A percentile compares a stretch with the other conserved stretches of the same genome.
phyloP scores from a whole-genome alignment of 2,888 invertebrate genomes.

The Mycalesis mineus region DNA sequence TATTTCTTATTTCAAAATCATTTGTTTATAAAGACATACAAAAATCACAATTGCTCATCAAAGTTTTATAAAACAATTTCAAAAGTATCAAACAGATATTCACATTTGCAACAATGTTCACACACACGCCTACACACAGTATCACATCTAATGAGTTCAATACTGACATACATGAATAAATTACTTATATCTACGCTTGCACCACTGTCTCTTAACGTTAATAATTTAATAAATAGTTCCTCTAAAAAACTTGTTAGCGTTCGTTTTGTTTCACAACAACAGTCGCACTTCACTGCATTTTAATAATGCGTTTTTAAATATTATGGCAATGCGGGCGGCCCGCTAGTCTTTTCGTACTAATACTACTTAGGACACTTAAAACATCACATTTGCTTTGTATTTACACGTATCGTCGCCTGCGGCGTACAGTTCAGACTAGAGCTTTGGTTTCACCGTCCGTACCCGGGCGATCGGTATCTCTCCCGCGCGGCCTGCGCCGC shows the following conservation, averaged over 20 bases:
- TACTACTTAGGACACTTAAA: slow-evolving; percentile 75
- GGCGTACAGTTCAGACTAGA: slow-evolving; percentile 68
- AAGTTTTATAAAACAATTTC: slow-evolving; percentile 45
- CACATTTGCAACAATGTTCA: slow-evolving; percentile 45
- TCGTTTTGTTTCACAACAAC: slow-evolving; percentile 53
- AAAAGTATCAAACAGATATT: slow-evolving; percentile 51
- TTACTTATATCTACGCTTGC: slow-evolving; percentile 68
- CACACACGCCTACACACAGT: slow-evolving; percentile 48
- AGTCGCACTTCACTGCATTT: slow-evolving; percentile 42
- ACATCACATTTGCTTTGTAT: slow-evolving; percentile 78
- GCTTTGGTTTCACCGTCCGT: slow-evolving; percentile 74
- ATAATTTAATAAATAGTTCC: slow-evolving; percentile 74
- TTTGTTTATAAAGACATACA: slow-evolving; percentile 57
- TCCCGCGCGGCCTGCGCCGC: slow-evolving; percentile 53
- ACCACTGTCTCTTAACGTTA: slow-evolving; percentile 67
- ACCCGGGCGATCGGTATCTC: slow-evolving; percentile 60
- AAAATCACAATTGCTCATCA: slow-evolving; percentile 60
- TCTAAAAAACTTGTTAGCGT: slow-evolving; percentile 44
- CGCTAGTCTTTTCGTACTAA: slow-evolving; percentile 68
- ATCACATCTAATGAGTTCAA: slow-evolving; percentile 63
- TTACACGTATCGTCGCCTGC: slow-evolving; percentile 57
- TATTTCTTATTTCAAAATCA: slow-evolving; percentile 55
- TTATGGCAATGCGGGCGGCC: slow-evolving; percentile 72
- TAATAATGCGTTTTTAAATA: slow-evolving; percentile 53
- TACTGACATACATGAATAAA: slow-evolving; percentile 76